Percentiles rank a stretch among this genome's conserved stretches.
Evolutionary conservation across 2,888 invertebrate species (phyloP).

Genomic region (Lasioglossum pauxillum): DNA sequence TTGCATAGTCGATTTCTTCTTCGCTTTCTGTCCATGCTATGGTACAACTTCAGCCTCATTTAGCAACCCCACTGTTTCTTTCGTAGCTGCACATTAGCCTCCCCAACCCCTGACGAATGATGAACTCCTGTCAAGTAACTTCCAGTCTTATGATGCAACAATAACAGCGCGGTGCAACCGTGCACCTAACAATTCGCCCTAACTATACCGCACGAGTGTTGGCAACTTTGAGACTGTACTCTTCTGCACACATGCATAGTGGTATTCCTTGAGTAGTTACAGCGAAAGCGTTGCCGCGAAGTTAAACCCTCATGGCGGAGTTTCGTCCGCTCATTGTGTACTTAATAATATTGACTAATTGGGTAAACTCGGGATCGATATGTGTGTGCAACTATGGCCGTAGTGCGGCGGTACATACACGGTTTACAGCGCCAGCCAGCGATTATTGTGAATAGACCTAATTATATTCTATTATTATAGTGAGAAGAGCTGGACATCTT

Average conservation of each 20-base stretch:
- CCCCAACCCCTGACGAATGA: background rate
- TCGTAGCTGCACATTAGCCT: background rate
- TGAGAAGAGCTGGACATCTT: too few species aligned
- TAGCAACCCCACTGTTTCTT: background rate
- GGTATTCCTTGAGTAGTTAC: background rate
- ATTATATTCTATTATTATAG: too few species aligned
- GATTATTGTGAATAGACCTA: background rate
- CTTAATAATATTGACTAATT: conserved; percentile 55
- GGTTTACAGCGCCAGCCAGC: background rate
- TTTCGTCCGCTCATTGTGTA: conserved; percentile 38
- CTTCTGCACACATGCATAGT: background rate
- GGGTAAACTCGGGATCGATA: conserved; percentile 54
- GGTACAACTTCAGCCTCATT: background rate
- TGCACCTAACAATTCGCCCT: conserved; percentile 11
- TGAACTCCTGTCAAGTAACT: conserved; percentile 4
- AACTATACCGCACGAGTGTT: conserved; percentile 7
- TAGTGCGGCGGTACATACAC: background rate
- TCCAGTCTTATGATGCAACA: conserved; percentile 26
- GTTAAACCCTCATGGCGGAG: conserved; percentile 47
- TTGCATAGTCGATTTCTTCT: background rate
- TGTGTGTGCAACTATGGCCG: background rate
- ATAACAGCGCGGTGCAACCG: conserved; percentile 7
- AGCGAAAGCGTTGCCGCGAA: conserved; percentile 38
- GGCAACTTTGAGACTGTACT: background rate
- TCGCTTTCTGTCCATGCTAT: background rate